phyloP scores from a whole-genome alignment of 2,113 vertebrate species.

The Copsychus sechellarum region DNA sequence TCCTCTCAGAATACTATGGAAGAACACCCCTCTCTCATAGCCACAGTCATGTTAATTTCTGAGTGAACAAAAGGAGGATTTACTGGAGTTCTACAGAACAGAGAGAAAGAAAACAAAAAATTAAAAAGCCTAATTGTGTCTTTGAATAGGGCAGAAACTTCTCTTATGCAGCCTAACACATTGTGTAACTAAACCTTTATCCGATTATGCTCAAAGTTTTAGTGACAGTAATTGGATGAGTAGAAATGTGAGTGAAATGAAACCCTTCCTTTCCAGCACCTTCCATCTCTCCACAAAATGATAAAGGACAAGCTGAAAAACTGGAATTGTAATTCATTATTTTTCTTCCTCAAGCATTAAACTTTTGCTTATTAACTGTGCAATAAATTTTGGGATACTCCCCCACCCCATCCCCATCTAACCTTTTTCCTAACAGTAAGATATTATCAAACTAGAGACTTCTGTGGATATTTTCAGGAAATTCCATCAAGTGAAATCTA shows the following conservation, averaged over 20 bases:
- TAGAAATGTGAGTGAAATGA: neutral
- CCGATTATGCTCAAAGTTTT: neutral
- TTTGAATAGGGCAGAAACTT: neutral
- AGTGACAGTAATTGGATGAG: neutral
- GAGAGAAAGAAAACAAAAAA: neutral
- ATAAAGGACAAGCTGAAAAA: neutral
- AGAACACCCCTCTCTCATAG: neutral
- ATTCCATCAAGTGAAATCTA: neutral
- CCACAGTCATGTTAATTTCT: neutral
- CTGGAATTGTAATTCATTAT: neutral
- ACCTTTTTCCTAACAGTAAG: neutral
- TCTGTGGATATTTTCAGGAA: neutral
- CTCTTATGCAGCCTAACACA: neutral
- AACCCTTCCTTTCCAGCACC: neutral
- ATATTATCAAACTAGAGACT: neutral
- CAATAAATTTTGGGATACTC: neutral
- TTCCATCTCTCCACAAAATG: neutral
- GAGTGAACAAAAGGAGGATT: conserved; percentile 39
- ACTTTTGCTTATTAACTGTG: neutral
- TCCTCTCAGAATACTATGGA: neutral
- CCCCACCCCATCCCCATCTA: rapidly evolving
- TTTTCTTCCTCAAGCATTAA: neutral
- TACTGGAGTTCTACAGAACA: neutral
- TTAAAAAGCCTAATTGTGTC: neutral
- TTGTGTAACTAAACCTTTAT: neutral